These are phyloP conservation scores for Eristalis arbustorum DNA, from an alignment of 2,888 invertebrate species.

Conservation along the genomic window DNA sequence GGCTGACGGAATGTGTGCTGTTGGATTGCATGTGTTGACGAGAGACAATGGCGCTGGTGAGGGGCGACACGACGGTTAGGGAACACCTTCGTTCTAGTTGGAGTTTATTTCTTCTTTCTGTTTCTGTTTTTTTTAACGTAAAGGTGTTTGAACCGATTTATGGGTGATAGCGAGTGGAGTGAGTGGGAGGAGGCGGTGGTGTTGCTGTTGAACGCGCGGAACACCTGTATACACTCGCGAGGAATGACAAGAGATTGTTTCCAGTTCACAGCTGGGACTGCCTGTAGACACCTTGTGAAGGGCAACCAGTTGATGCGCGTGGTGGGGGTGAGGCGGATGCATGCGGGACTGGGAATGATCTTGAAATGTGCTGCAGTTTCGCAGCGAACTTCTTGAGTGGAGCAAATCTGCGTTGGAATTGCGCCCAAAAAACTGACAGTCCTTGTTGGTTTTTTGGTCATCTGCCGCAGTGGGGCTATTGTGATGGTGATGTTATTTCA, in stretches of 20 bases:
- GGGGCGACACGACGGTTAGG: too few species aligned
- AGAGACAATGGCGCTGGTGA: not conserved
- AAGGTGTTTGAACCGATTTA: slow-evolving; percentile 48
- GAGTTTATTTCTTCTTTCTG: not conserved
- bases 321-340: not conserved
- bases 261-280: not conserved
- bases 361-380: not conserved
- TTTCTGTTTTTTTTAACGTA: not conserved
- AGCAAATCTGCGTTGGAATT: too few species aligned
- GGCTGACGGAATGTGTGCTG: not conserved
- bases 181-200: not conserved
- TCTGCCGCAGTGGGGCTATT: too few species aligned
- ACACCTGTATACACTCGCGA: not conserved
- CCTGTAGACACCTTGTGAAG: not conserved
- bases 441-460: too few species aligned
- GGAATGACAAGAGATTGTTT: not conserved
- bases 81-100: not conserved
- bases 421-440: too few species aligned
- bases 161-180: not conserved
- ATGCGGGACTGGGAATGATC: not conserved
- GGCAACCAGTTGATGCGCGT: not conserved
- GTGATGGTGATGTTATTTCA: too few species aligned
- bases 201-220: not conserved
- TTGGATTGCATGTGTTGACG: not conserved
- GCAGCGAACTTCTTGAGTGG: too few species aligned